phyloP scores from a whole-genome alignment of 2,113 vertebrate species.

The Megaceryle maxima region DNA sequence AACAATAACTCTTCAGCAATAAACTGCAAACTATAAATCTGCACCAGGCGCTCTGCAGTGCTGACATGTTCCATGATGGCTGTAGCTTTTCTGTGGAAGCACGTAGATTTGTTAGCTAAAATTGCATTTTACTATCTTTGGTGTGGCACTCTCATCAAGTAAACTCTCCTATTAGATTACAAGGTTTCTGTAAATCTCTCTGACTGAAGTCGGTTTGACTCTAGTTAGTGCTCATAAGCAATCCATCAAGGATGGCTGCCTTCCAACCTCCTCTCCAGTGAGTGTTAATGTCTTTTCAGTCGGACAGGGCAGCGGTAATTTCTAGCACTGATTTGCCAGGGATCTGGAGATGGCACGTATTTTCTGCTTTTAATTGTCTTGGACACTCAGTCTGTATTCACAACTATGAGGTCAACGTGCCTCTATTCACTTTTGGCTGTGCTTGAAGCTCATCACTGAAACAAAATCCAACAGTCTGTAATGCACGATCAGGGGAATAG shows the following conservation, averaged over 20 bases:
- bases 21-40: conserved; percentile 28
- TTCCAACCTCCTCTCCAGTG: conserved; percentile 1
- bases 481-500: background rate
- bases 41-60: background rate
- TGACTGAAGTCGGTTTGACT: conserved; percentile 37
- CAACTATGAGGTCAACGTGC: conserved; percentile 58
- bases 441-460: conserved; percentile 50
- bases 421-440: conserved; percentile 39
- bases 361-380: conserved; percentile 60
- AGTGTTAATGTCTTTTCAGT: background rate
- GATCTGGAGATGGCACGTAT: background rate
- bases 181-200: conserved; percentile 64
- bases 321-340: background rate
- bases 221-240: conserved; percentile 33
- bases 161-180: conserved; percentile 56
- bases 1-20: conserved; percentile 45
- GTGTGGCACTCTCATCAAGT: conserved; percentile 58
- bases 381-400: background rate
- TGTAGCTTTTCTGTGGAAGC: conserved; percentile 27
- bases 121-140: conserved; percentile 67
- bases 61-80: conserved; percentile 3
- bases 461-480: conserved; percentile 1
- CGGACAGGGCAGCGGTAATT: background rate
- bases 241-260: conserved; percentile 18
- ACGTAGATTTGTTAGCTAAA: conserved; percentile 42